Base-by-base conservation (phyloP, 2,113 vertebrate genomes). In the Onychostoma macrolepis region DNA sequence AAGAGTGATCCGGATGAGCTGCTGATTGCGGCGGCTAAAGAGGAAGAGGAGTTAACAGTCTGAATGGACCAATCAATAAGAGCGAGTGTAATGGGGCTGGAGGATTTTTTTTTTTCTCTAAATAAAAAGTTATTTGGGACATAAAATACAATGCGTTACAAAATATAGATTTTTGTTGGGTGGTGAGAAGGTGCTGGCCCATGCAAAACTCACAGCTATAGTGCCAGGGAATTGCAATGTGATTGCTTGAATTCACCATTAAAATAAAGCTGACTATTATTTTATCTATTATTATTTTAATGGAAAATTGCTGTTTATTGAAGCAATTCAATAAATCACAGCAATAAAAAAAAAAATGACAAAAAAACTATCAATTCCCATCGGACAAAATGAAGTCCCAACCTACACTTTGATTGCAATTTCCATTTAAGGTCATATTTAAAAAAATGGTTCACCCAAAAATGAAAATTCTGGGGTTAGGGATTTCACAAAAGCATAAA, bases 11-110 rank as follows among this genome's bases (percentile, higher is more conserved):
- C 87, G 71, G 92, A 88, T 90, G 91, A 77, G 87, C 90, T 88
- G 95, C 91, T 92, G 95, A 85, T 91, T 92, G 87, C 90, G 88
- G 87, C 90, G 92, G 85, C 92, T 92, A 86, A 90, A 91, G 92
- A 91, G 87, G 91, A 89, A 92, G 88, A 88, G 88, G 96, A 94
- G 96, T 95, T 96, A 94, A 95, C 92, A 94, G 94, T 96, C 95
- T 96, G 96, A 95, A 96, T 94, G 93, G 95, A 93, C 95, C 96
- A 92, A 94, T 93, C 2, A 93, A n/a, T n/a, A n/a, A n/a, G 97
- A 98, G 97, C 91, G 95, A 96, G 97, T 93, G 85, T 97, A 96
- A 97, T 96, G 96, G 95, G 86, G 91, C 83, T 89, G 90, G 85
- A 58, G 90, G 84, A 33, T 24, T 24, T 53, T 5, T 53, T 7